These are phyloP conservation scores for Bombus picipes DNA, from an alignment of 1,140 invertebrate genomes.

Conservation along the genomic window DNA sequence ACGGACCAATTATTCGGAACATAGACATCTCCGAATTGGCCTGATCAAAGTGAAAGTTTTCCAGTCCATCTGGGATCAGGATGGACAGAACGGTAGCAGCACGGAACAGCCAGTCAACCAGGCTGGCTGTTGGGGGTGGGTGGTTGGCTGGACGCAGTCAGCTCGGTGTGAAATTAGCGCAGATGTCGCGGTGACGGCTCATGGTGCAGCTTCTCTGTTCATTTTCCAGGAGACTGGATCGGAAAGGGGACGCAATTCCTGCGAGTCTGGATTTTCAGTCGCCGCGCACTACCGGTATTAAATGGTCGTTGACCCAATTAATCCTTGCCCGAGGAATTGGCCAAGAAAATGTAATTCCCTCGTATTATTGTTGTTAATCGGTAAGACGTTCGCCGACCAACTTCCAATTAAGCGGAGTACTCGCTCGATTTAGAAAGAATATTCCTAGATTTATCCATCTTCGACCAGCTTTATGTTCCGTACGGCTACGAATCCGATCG, in stretches of 20 bases:
- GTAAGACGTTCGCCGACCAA: constrained; percentile 25
- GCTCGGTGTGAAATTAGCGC: constrained; percentile 83
- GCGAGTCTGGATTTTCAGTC: constrained; percentile 76
- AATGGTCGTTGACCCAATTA: constrained; percentile 76
- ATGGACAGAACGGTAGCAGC: constrained; percentile 46
- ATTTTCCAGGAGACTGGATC: constrained; percentile 82
- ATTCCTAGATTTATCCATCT: not conserved
- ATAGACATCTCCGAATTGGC: constrained; percentile 43
- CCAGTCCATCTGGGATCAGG: constrained; percentile 46
- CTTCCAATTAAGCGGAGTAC: not conserved
- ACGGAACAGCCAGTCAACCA: constrained; percentile 63
- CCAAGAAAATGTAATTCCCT: constrained; percentile 64
- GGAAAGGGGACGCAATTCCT: constrained; percentile 66
- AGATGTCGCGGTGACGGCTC: constrained; percentile 81
- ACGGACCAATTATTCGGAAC: constrained; percentile 24
- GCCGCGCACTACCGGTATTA: constrained; percentile 62
- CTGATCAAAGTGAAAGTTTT: constrained; percentile 55
- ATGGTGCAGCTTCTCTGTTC: constrained; percentile 79
- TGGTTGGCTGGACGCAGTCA: constrained; percentile 75
- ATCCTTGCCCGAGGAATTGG: constrained; percentile 56
- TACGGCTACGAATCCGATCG: not conserved
- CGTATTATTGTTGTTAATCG: constrained; percentile 66
- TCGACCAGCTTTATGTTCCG: not conserved
- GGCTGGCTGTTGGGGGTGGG: constrained; percentile 58
- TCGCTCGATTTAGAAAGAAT: not conserved